phyloP scores from a whole-genome alignment of 2,113 vertebrate species.

The Anoplopoma fimbria region DNA sequence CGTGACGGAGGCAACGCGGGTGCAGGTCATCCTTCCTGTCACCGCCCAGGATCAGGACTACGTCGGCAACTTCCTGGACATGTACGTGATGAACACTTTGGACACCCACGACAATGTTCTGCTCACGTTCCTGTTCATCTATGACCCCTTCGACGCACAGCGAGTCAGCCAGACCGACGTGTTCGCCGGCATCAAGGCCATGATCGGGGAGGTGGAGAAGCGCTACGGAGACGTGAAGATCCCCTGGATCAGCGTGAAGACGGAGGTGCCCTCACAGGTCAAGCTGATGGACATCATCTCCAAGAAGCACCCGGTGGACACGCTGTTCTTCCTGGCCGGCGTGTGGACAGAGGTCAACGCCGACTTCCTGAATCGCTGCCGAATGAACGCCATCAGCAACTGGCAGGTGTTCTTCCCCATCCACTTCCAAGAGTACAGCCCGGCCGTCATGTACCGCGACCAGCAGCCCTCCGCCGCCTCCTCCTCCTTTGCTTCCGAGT shows the following conservation, averaged over 20 bases:
- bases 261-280: slow-evolving; percentile 93
- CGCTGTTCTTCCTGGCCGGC: slow-evolving; percentile 91
- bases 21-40: slow-evolving; percentile 95
- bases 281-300: slow-evolving; percentile 98
- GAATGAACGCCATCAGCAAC: slow-evolving; percentile 96
- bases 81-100: slow-evolving; percentile 90
- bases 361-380: slow-evolving; percentile 94
- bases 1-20: slow-evolving; percentile 93
- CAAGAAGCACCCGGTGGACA: slow-evolving; percentile 97
- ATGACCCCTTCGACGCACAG: slow-evolving; percentile 91
- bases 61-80: slow-evolving; percentile 91
- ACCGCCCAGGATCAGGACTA: slow-evolving; percentile 86
- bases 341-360: slow-evolving; percentile 93
- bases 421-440: slow-evolving; percentile 97
- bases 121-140: slow-evolving; percentile 93
- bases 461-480: slow-evolving; percentile 84
- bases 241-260: slow-evolving; percentile 95
- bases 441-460: slow-evolving; percentile 85
- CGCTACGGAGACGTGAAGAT: slow-evolving; percentile 91
- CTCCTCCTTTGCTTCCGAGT: slow-evolving; percentile 82
- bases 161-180: slow-evolving; percentile 90
- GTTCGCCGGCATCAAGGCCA: slow-evolving; percentile 91
- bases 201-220: slow-evolving; percentile 91
- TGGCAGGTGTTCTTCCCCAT: slow-evolving; percentile 98
- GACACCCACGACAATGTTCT: slow-evolving; percentile 92